phyloP scores from a whole-genome alignment of 2,113 vertebrate species.

The Oncorhynchus nerka region DNA sequence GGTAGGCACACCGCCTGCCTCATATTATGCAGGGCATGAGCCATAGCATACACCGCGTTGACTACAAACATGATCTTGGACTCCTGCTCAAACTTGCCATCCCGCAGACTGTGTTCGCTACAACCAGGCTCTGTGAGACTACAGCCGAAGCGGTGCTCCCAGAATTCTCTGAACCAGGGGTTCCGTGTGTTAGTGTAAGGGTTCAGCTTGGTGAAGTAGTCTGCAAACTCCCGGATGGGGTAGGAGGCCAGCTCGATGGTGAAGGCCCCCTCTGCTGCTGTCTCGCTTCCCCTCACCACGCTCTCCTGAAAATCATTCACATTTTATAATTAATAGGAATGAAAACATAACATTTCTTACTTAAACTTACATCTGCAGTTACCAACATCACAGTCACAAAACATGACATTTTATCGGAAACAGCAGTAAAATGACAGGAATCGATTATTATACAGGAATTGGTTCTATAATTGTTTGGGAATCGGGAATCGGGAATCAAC shows the following conservation, averaged over 20 bases:
- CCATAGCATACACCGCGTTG: slow-evolving; percentile 96
- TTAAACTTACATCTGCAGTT: slow-evolving; percentile 67
- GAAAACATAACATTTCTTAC: no score
- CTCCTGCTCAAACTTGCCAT: slow-evolving; percentile 90
- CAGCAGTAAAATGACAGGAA: no score
- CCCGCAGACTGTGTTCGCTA: slow-evolving; percentile 78
- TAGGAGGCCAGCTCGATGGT: slow-evolving; percentile 95
- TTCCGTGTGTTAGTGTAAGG: slow-evolving; percentile 93
- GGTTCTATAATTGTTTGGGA: no score
- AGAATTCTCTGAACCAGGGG: slow-evolving; percentile 97
- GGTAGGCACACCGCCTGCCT: slow-evolving; percentile 85
- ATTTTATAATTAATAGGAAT: no score
- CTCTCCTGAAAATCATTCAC: slow-evolving; percentile 75
- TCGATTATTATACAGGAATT: no score
- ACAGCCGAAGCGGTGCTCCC: slow-evolving; percentile 91
- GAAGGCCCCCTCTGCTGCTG: slow-evolving; percentile 87
- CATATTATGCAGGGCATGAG: slow-evolving; percentile 93
- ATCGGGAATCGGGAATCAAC: no score
- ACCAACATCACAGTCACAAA: no score
- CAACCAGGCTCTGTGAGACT: slow-evolving; percentile 83
- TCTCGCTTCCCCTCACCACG: slow-evolving; percentile 87
- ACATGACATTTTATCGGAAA: no score
- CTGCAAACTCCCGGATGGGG: slow-evolving; percentile 83
- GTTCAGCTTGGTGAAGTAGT: slow-evolving; percentile 87
- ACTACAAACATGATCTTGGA: slow-evolving; percentile 98